phyloP scores from a whole-genome alignment of 2,888 invertebrate species.

The Apamea monoglypha region DNA sequence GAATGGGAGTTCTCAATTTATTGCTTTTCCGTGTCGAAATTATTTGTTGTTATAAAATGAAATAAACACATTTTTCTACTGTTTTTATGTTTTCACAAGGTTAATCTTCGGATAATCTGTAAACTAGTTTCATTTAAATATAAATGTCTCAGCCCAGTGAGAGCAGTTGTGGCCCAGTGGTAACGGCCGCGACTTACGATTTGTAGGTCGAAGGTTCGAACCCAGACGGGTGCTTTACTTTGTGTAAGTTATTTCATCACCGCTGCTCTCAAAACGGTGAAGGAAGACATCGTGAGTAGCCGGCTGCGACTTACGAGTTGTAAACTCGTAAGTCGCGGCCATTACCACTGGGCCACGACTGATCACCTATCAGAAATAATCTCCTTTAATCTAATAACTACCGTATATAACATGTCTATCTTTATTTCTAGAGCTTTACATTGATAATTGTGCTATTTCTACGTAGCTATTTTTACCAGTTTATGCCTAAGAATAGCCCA shows the following conservation, averaged over 20 bases:
- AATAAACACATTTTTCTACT: neutral
- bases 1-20: neutral
- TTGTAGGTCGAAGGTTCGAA: no score
- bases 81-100: neutral
- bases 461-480: slow-evolving; percentile 9
- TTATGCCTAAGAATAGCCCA: slow-evolving; percentile 3
- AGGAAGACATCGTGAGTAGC: no score
- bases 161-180: no score
- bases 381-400: neutral
- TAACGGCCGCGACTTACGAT: no score
- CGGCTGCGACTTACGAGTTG: no score
- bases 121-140: neutral
- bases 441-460: slow-evolving; percentile 2
- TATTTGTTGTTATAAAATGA: neutral
- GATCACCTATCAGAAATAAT: neutral
- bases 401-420: neutral
- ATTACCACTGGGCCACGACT: no score
- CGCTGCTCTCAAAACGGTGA: neutral
- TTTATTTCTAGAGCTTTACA: slow-evolving; percentile 2
- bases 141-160: neutral
- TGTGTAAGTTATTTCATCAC: no score
- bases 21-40: neutral
- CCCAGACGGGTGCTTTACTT: no score
- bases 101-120: neutral
- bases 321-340: no score